Base-by-base conservation (phyloP, 2,888 invertebrate species). In the Thecophora atra region DNA sequence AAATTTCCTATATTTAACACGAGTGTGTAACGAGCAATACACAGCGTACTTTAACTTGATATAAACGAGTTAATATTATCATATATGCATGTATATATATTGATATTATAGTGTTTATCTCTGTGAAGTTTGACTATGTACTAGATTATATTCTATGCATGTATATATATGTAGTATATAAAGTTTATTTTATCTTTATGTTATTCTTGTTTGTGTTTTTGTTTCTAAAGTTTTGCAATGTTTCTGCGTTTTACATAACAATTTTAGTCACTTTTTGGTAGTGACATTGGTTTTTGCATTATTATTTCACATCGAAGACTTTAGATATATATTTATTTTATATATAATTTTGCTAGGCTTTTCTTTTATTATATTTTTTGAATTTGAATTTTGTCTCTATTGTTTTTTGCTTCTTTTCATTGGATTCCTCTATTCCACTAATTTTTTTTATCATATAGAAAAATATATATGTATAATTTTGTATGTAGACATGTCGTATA, bases 291-390 rank as follows among this genome's bases (percentile, higher is more conserved):
- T n/a, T n/a, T n/a, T n/a, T n/a, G n/a, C n/a, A n/a, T n/a, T n/a
- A n/a, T n/a, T n/a, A n/a, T 60, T 51, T 47, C 58, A 69, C 60
- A 60, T 28, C 42, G 26, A 69, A 69, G 60, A 69, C 69, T 60
- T 69, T 62, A 19, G 60, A 37, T 54, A 67, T 66, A 28, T 58
- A 58, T 60, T 67, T 37, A 13, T n/a, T 58, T 58, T 17, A 17
- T 13, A 28, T 65, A 6, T 47, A 19, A n/a, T 28, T 65, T 52
- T 19, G 26, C 19, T n/a, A n/a, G 28, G 7, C 5, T 26, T 8
- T 52, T 51, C 30, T 17, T 51, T 66, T 13, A 13, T 13, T 7
- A 47, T 64, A 64, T 4, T 42, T 58, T 69, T 60, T n/a, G n/a
- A n/a, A n/a, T n/a, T n/a, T n/a, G n/a, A n/a, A 11, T 68, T 8